Evolutionary conservation across 1,140 invertebrate genomes (phyloP), one percentile per base, ranked within the genome.

Genomic region (Drosophila navojoa): DNA sequence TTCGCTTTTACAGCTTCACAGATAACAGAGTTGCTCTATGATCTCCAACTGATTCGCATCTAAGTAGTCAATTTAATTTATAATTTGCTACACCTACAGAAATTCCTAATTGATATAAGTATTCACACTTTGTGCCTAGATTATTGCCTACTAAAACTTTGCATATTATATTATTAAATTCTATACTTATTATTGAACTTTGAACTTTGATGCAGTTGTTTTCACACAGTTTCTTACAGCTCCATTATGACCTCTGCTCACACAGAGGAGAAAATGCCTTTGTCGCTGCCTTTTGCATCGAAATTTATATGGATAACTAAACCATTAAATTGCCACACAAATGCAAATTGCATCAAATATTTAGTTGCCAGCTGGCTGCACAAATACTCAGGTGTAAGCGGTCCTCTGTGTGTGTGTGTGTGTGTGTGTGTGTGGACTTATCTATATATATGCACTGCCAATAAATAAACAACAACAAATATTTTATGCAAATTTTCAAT

Each of bases 401-500:
- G 40, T 44, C 47, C 19, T 19, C 1, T 19, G 19, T 19, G 19
- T 19, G 38, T 52, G 44, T 38, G 32, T 60, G 32, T 35, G 47
- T 1, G 13, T 45, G 15, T 16, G 13, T 53, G 44, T 45, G 22
- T 60, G 16, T 42, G 47, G 7, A n/a, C 1, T 3, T 42, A n/a
- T 42, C 11, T 42, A 5, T 42, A 15, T 53, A 32, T 45, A 22
- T 69, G 50, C 45, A 62, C 38, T 50, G 82, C 71, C 82, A 76
- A 86, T 87, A 86, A 86, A 86, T 87, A 86, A 87, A 82, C 79
- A 86, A 67, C 79, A 82, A 74, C 67, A 74, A 89, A 89, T 89
- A 89, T 87, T 87, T 77, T 87, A 87, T 87, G 84, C 84, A 87
- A 87, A 87, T 89, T 87, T 87, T 89, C 84, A 87, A 89, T 89